Percentiles rank a stretch among this genome's conserved stretches.
These are phyloP conservation scores for Drosophila arizonae DNA, from an alignment of 1,140 invertebrate species.

Conservation along the genomic window DNA sequence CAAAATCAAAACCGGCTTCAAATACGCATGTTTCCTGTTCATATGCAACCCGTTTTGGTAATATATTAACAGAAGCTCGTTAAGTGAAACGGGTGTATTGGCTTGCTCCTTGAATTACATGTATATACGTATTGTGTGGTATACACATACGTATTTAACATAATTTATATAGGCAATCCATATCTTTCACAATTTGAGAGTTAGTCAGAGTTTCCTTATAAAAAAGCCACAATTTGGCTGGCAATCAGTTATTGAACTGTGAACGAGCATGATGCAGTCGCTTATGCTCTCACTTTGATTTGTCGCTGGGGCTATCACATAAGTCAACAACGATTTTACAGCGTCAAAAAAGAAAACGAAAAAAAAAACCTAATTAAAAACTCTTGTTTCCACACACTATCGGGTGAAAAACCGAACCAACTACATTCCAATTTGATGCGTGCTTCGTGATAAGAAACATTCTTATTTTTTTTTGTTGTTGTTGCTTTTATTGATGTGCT, in stretches of 20 bases:
- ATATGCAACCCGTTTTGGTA: slow-evolving; percentile 62
- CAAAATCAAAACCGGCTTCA: slow-evolving; percentile 66
- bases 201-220: no score
- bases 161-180: no score
- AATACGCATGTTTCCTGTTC: slow-evolving; percentile 65
- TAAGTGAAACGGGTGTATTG: no score
- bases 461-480: slow-evolving; percentile 15
- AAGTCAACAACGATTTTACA: slow-evolving; percentile 53
- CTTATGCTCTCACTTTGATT: not conserved
- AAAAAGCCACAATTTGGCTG: not conserved
- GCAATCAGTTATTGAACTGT: no score
- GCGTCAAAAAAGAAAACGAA: slow-evolving; percentile 45
- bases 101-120: no score
- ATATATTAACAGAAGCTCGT: not conserved
- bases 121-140: no score
- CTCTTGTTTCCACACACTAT: slow-evolving; percentile 53
- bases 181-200: no score
- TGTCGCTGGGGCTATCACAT: slow-evolving; percentile 35
- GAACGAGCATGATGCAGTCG: not conserved
- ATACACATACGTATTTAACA: no score
- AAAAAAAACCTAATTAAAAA: slow-evolving; percentile 61
- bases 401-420: slow-evolving; percentile 40
- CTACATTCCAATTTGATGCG: slow-evolving; percentile 54
- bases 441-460: slow-evolving; percentile 33
- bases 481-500: slow-evolving; percentile 61